Percentiles rank a stretch among this genome's conserved stretches.
phyloP scores from a whole-genome alignment of 2,113 vertebrate genomes.

The Pavo muticus region DNA sequence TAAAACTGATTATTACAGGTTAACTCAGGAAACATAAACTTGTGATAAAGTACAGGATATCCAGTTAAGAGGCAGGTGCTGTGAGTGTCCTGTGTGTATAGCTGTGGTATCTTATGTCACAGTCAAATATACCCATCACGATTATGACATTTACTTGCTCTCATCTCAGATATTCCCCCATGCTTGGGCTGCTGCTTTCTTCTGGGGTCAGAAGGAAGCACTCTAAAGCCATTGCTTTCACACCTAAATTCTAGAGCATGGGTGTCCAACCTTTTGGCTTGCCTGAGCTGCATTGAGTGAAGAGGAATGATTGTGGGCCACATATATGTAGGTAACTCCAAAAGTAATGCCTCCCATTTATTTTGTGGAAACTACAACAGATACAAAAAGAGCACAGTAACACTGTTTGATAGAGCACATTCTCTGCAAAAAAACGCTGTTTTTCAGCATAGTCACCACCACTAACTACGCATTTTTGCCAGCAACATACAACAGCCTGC shows the following conservation, averaged over 20 bases:
- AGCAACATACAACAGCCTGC: too few species aligned
- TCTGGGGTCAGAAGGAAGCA: background rate
- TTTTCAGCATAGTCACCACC: too few species aligned
- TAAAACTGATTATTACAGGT: background rate
- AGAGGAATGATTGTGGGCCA: too few species aligned
- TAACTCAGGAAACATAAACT: background rate
- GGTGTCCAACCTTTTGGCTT: too few species aligned
- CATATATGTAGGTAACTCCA: too few species aligned
- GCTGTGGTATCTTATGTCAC: background rate
- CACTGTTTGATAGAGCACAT: too few species aligned
- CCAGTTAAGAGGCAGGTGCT: background rate
- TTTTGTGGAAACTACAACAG: too few species aligned
- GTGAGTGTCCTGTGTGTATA: background rate
- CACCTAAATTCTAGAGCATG: background rate
- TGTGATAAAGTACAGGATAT: background rate
- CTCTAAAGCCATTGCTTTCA: background rate
- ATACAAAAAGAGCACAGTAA: too few species aligned
- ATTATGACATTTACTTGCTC: background rate
- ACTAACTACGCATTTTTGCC: too few species aligned
- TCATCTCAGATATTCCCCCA: rapidly evolving
- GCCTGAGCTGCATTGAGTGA: too few species aligned
- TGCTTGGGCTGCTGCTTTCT: background rate
- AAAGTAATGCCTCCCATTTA: too few species aligned
- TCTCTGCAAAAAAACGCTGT: too few species aligned
- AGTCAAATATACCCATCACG: background rate